Evolutionary conservation across 2,797 vertebrate species (phyloP), one percentile per base, ranked within the genome.

Genomic region (Spheniscus humboldti): DNA sequence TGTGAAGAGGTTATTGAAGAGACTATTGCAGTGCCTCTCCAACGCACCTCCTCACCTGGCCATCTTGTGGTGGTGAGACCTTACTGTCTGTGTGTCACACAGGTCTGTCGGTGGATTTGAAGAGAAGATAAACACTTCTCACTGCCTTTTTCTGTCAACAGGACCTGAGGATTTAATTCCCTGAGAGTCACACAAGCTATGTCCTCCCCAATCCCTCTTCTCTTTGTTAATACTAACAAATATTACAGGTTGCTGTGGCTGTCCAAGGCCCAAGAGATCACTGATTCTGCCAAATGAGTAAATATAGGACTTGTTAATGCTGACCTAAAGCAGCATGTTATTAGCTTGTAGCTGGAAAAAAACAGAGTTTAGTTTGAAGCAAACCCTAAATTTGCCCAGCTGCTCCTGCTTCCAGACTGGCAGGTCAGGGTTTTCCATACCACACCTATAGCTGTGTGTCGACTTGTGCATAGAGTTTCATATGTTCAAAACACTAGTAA

Each of bases 31-130:
- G 27, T 14, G 16, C 19, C 18, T 27, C 17, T 67, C 31, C 48
- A 28, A 16, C 0, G 1, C 9, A 27, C 2, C 9, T 20, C 41
- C 31, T 48, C 50, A 17, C 60, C 59, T 59, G 33, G 4, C 14
- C 28, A 13, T 50, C n/a, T 30, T 50, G 6, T 56, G 12, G 15
- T 39, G 18, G 18, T 35, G 45, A 43, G 45, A 53, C 37, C 13
- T 62, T 62, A 6, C 56, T 62, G 30, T 33, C 37, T 37, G 23
- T 45, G 57, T 53, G 30, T 10, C 56, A 45, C 52, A 66, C 55
- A 88, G 43, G 33, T 59, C 53, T 76, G 30, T 10, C 10, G 8
- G 41, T 13, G 41, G 18, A 17, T 68, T 37, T 85, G n/a, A 79
- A 53, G 47, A 62, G 78, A 64, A 82, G 52, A 37, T 7, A 79